phyloP scores from a whole-genome alignment of 1,140 invertebrate species.

The Mya arenaria region DNA sequence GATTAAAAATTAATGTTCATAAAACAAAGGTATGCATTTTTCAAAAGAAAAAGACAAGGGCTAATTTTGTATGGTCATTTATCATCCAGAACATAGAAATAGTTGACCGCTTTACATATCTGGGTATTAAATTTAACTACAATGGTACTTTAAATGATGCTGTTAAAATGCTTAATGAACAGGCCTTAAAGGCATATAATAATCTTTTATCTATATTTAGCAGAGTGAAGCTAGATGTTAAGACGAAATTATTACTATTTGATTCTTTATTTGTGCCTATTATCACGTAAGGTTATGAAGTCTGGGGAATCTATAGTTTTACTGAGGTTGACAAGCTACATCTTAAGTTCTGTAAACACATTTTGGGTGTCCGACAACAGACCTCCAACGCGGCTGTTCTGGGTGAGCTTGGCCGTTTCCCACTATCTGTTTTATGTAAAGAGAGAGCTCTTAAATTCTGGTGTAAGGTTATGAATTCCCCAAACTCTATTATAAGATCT shows the following conservation, averaged over 20 bases:
- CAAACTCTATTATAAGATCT: no score
- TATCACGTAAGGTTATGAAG: constrained; percentile 33
- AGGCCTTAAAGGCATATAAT: constrained; percentile 22
- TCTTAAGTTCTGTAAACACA: constrained; percentile 22
- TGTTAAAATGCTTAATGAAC: background rate
- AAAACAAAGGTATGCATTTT: constrained; percentile 32
- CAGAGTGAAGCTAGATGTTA: constrained; percentile 9
- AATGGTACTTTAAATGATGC: constrained; percentile 17
- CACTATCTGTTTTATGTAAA: constrained; percentile 22
- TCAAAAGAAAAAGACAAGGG: constrained; percentile 25
- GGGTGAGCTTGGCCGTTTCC: constrained; percentile 16
- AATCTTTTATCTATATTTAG: constrained; percentile 10
- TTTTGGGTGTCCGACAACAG: constrained; percentile 25
- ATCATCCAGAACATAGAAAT: constrained; percentile 18
- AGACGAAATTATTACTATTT: constrained; percentile 13
- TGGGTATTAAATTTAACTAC: constrained; percentile 22
- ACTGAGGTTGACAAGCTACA: constrained; percentile 20
- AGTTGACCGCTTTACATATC: constrained; percentile 13
- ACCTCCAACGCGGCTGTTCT: constrained; percentile 13
- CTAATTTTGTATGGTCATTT: no score
- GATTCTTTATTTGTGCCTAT: constrained; percentile 34
- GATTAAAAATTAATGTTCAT: constrained; percentile 8
- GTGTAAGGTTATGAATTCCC: constrained; percentile 24
- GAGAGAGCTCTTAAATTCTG: constrained; percentile 37
- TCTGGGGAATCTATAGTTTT: constrained; percentile 25